These are phyloP conservation scores for Pissodes strobi DNA, from an alignment of 1,140 invertebrate genomes.

Conservation along the genomic window DNA sequence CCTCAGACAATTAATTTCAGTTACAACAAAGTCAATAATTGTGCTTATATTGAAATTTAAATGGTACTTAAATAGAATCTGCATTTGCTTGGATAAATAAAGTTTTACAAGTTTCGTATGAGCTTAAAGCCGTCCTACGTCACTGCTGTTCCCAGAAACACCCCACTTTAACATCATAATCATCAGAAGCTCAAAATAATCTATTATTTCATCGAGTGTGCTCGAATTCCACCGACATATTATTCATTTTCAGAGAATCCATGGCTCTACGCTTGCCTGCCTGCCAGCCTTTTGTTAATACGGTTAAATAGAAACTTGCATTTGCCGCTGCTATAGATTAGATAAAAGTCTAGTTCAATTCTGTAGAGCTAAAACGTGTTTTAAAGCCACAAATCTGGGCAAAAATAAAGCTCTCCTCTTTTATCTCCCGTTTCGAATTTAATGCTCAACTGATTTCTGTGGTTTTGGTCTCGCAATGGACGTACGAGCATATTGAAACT, in stretches of 20 bases:
- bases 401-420: constrained; percentile 36
- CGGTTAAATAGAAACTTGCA: constrained; percentile 37
- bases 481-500: constrained; percentile 24
- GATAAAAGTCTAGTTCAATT: constrained; percentile 38
- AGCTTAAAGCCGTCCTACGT: too few species aligned
- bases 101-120: too few species aligned
- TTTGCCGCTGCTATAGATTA: constrained; percentile 31
- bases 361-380: constrained; percentile 38
- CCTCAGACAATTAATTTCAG: too few species aligned
- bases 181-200: constrained; percentile 16
- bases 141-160: neutral
- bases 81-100: too few species aligned
- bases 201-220: constrained; percentile 32
- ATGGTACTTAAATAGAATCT: too few species aligned
- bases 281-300: constrained; percentile 36
- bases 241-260: constrained; percentile 28
- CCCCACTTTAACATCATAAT: constrained; percentile 13
- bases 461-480: constrained; percentile 16
- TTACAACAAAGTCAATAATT: too few species aligned
- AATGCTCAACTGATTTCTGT: constrained; percentile 36
- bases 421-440: constrained; percentile 33
- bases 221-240: constrained; percentile 28
- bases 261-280: constrained; percentile 27
- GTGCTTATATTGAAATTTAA: too few species aligned
- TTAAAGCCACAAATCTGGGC: constrained; percentile 35